Evolutionary conservation across 2,888 invertebrate species (phyloP).

Genomic region (Stenodema calcarata): DNA sequence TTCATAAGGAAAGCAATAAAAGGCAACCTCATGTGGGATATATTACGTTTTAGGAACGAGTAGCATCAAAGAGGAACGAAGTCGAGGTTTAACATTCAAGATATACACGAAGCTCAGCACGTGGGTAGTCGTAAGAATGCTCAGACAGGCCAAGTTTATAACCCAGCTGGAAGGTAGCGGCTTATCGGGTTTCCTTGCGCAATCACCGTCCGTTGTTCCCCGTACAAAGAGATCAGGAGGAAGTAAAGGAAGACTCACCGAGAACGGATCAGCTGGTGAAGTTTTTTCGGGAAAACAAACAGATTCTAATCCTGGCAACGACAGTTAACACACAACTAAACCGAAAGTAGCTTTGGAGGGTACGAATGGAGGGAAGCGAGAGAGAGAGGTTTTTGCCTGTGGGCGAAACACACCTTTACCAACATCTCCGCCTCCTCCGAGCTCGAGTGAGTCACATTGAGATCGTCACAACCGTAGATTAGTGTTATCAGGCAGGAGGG

Average conservation of each 20-base stretch:
- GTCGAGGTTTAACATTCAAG: not conserved
- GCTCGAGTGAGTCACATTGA: conserved; percentile 32
- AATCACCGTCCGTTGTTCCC: not conserved
- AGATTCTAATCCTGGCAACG: not conserved
- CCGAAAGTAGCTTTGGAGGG: not conserved
- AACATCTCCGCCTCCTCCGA: conserved; percentile 10
- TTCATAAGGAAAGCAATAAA: too few relatives aligned
- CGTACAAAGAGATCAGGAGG: not conserved
- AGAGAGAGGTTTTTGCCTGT: conserved; percentile 16
- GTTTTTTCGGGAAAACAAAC: not conserved
- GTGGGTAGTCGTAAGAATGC: not conserved
- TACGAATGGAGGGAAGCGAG: not conserved
- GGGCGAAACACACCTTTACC: conserved; percentile 44
- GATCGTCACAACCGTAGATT: not conserved
- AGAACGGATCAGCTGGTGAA: not conserved
- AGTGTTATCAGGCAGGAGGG: not conserved
- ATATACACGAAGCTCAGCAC: not conserved
- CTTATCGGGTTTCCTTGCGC: not conserved
- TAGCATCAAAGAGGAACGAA: not conserved
- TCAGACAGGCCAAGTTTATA: not conserved
- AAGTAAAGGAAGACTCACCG: not conserved
- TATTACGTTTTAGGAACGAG: too few relatives aligned
- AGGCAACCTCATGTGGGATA: too few relatives aligned
- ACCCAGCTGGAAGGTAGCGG: not conserved
- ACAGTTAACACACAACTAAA: not conserved